These are phyloP conservation scores for Ardeotis arabs DNA, from an alignment of 2,113 vertebrate species.

Conservation along the genomic window DNA sequence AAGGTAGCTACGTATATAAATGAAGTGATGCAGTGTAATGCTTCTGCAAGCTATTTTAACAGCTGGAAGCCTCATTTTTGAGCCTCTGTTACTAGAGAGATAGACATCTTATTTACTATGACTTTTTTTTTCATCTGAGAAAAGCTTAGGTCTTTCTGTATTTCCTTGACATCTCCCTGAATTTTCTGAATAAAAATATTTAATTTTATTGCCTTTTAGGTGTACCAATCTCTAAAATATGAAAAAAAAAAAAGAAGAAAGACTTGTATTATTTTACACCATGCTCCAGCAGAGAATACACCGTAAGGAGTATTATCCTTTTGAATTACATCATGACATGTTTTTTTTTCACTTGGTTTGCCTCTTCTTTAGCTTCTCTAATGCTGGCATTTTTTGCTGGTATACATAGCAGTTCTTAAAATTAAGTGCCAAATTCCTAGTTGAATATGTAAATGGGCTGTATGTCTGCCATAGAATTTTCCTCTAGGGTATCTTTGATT, in stretches of 20 bases:
- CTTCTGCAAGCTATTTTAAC: background rate
- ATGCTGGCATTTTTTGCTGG: slow-evolving; percentile 26
- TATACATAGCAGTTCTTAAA: slow-evolving; percentile 19
- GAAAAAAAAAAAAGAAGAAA: background rate
- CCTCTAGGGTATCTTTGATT: slow-evolving; percentile 49
- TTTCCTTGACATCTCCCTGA: background rate
- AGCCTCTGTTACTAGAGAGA: background rate
- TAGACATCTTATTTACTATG: background rate
- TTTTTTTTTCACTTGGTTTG: slow-evolving; percentile 5
- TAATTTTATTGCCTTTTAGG: background rate
- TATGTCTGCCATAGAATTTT: slow-evolving; percentile 55
- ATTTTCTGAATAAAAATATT: background rate
- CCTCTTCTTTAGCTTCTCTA: background rate
- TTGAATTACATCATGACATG: slow-evolving; percentile 27
- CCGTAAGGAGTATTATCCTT: background rate
- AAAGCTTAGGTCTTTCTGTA: background rate
- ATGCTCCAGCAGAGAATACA: background rate
- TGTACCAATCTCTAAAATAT: background rate
- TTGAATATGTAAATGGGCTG: slow-evolving; percentile 59
- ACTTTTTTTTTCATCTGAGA: background rate
- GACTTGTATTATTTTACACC: background rate
- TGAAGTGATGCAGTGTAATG: background rate
- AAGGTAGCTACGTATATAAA: background rate
- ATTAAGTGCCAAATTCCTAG: slow-evolving; percentile 47
- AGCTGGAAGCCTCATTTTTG: background rate